A percentile compares a stretch with the other conserved stretches of the same genome.
These are phyloP conservation scores for Habroteleia sp. DNA, from an alignment of 2,888 invertebrate genomes.

Conservation along the genomic window DNA sequence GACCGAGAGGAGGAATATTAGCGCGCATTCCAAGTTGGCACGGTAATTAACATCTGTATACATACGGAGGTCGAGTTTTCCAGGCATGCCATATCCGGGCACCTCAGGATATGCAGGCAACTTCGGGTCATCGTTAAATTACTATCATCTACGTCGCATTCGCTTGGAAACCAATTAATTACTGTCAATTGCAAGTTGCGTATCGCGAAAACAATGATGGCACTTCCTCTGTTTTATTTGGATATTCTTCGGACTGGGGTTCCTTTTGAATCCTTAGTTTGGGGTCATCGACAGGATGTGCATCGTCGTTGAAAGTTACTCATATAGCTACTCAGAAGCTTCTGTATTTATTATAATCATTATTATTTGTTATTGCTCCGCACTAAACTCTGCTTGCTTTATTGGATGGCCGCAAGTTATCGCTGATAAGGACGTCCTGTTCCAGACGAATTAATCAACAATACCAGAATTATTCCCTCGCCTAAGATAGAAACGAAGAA, in stretches of 20 bases:
- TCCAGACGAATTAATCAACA: conserved; percentile 11
- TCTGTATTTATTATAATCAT: too few species aligned
- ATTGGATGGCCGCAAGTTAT: conserved; percentile 23
- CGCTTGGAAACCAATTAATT: neutral
- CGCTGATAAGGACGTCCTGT: conserved; percentile 15
- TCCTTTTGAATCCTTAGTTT: conserved; percentile 22
- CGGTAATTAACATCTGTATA: conserved; percentile 60
- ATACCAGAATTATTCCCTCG: conserved; percentile 26
- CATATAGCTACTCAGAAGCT: too few species aligned
- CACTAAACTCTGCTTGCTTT: conserved; percentile 1
- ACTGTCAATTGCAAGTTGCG: neutral
- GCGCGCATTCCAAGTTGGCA: conserved; percentile 65
- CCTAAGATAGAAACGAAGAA: conserved; percentile 5
- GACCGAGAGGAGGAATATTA: conserved; percentile 30
- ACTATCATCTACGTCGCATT: conserved; percentile 2
- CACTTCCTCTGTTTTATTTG: conserved; percentile 11
- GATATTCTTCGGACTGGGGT: conserved; percentile 5
- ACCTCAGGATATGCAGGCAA: neutral
- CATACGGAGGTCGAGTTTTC: neutral
- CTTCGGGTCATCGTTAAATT: conserved; percentile 21
- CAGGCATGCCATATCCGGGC: too few species aligned
- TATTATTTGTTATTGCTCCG: neutral
- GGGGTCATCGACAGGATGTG: conserved; percentile 72
- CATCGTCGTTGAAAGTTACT: conserved; percentile 1
- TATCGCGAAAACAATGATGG: conserved; percentile 2